phyloP scores from a whole-genome alignment of 2,797 vertebrate species.

The Pelobates cultripes region DNA sequence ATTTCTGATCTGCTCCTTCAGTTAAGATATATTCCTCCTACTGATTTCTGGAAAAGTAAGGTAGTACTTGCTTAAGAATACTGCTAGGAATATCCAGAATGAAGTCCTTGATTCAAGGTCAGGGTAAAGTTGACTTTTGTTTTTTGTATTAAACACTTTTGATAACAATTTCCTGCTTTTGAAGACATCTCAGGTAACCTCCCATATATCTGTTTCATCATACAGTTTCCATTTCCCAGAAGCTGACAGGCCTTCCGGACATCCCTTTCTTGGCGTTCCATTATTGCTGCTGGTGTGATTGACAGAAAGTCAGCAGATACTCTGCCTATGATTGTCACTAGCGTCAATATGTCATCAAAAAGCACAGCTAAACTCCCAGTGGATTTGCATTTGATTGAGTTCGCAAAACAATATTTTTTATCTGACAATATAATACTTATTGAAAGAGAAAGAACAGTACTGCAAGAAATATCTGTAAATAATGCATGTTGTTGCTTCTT shows the following conservation, averaged over 20 bases:
- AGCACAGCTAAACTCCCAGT: conserved; percentile 26
- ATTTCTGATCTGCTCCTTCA: too few species aligned
- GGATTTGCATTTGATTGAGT: conserved; percentile 49
- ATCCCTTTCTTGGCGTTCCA: conserved; percentile 33
- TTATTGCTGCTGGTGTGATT: conserved; percentile 44
- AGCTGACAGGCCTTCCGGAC: conserved; percentile 49
- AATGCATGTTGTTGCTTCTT: neutral
- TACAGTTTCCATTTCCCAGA: conserved; percentile 16
- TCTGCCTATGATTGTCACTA: conserved; percentile 37
- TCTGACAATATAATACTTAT: conserved; percentile 10
- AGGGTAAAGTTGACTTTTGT: neutral
- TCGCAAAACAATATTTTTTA: conserved; percentile 36
- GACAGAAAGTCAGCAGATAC: conserved; percentile 51
- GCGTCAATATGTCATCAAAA: conserved; percentile 39
- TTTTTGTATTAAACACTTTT: conserved; percentile 20
- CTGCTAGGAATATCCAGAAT: too few species aligned
- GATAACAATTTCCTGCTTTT: conserved; percentile 7
- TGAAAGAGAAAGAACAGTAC: conserved; percentile 10
- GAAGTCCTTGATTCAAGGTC: too few species aligned
- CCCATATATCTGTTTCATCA: conserved; percentile 34
- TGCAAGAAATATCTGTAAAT: neutral
- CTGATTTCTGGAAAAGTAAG: too few species aligned
- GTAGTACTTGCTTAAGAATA: too few species aligned
- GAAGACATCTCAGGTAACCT: conserved; percentile 36
- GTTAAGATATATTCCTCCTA: too few species aligned